Base-by-base conservation (phyloP, 1,140 invertebrate genomes). In the Drosophila hydei region DNA sequence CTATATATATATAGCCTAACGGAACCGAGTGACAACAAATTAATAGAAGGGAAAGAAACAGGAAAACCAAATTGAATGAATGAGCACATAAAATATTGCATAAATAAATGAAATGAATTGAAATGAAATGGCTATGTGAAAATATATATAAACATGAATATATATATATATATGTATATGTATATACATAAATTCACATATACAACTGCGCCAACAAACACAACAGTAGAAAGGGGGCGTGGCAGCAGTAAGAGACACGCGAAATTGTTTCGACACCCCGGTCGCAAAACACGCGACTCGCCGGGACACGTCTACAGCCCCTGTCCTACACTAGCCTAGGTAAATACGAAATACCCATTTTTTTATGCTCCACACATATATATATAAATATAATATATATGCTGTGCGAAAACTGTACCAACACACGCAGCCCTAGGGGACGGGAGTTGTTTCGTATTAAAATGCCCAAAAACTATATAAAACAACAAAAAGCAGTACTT, bases 41-140 rank as follows among this genome's bases (percentile, higher is more conserved):
- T 84, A 84, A 84, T 84, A 79, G 75, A 84, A 79, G 67, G 83
- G 27, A 59, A 30, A 36, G 27, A 25, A 63, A 19, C 23, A 14
- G 6, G n/a, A 14, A 56, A 59, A 50, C 61, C 38, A 58, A 79
- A 80, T 60, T 43, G 25, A 80, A 79, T 88, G 81, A 81, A 85
- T 88, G 83, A 77, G 68, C 83, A 87, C 81, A 88, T 88, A 88
- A 87, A 87, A 87, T 78, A 87, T 88, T 88, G 83, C 83, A 87
- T 87, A 87, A 87, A 87, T 87, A 87, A 87, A 88, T 83, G 71
- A 87, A 84, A 87, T 87, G 83, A 87, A 87, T 87, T 88, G 65
- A 87, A 87, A 88, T 88, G 54, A 87, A 87, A 87, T 88, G 83
- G 81, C 77, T 80, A 84, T 79, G 80, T 67, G 64, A 73, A 76